Conservation (phyloP, 2,888 invertebrate genomes). For the Lumbricus terrestris region DNA sequence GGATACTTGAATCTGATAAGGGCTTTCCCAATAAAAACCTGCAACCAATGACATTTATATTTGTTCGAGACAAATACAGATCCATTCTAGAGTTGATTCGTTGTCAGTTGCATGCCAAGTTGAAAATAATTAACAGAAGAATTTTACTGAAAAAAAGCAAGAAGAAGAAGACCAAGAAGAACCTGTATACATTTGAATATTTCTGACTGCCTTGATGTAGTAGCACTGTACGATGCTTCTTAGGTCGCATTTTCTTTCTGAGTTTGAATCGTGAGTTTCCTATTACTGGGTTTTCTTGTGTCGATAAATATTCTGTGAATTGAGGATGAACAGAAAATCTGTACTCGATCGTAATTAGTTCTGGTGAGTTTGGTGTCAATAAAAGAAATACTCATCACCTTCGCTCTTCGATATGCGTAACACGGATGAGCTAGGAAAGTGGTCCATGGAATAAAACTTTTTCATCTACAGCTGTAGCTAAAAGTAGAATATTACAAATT, state of each 20-base stretch:
- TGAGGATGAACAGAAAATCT: background rate
- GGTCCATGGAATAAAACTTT: background rate
- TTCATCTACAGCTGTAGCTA: too few species aligned
- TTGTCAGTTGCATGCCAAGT: background rate
- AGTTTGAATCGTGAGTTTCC: background rate
- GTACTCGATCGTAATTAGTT: background rate
- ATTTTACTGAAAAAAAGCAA: background rate
- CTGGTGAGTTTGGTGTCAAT: background rate
- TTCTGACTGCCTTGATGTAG: background rate
- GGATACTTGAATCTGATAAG: background rate
- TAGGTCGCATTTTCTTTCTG: background rate
- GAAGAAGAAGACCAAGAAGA: background rate
- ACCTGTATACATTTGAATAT: background rate
- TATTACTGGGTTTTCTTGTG: background rate
- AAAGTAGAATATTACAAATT: too few species aligned
- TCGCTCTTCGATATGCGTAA: background rate
- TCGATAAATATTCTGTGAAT: background rate
- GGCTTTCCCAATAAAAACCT: background rate
- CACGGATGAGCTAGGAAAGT: background rate
- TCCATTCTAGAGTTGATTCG: background rate
- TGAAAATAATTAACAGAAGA: background rate
- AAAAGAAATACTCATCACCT: constrained; percentile 3
- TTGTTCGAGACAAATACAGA: background rate
- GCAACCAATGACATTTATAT: background rate
- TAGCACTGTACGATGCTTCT: background rate